Conservation (phyloP, 2,113 vertebrate genomes). For the Cavia porcellus region DNA sequence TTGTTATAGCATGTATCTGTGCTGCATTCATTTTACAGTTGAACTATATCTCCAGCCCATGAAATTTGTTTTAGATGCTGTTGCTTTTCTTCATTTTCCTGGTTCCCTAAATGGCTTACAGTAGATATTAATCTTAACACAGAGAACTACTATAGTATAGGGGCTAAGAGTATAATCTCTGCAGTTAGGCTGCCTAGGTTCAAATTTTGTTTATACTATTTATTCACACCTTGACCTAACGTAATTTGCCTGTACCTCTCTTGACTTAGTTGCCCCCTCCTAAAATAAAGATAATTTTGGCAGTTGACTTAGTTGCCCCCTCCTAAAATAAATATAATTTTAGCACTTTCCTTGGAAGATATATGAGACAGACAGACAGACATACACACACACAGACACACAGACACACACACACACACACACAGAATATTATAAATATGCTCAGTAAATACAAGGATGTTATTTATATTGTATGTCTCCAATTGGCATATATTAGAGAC, state of each 20-base stretch:
- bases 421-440: not conserved
- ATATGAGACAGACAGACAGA: not conserved
- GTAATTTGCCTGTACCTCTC: not conserved
- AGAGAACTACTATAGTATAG: constrained; percentile 2
- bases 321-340: constrained; percentile 19
- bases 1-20: not conserved
- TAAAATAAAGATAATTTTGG: constrained; percentile 22
- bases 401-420: no score
- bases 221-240: not conserved
- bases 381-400: no score
- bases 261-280: not conserved
- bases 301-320: not conserved
- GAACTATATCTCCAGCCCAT: not conserved
- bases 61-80: constrained; percentile 37
- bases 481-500: not conserved
- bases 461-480: constrained; percentile 49
- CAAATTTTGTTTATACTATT: not conserved
- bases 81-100: not conserved
- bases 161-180: not conserved
- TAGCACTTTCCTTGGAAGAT: not conserved
- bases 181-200: not conserved
- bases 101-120: not conserved
- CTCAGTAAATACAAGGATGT: constrained; percentile 40
- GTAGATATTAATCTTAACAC: constrained; percentile 46
- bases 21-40: constrained; percentile 11